Evolutionary conservation across 2,797 vertebrate species (phyloP), one percentile per base, ranked within the genome.

Genomic region (Leontopithecus rosalia): DNA sequence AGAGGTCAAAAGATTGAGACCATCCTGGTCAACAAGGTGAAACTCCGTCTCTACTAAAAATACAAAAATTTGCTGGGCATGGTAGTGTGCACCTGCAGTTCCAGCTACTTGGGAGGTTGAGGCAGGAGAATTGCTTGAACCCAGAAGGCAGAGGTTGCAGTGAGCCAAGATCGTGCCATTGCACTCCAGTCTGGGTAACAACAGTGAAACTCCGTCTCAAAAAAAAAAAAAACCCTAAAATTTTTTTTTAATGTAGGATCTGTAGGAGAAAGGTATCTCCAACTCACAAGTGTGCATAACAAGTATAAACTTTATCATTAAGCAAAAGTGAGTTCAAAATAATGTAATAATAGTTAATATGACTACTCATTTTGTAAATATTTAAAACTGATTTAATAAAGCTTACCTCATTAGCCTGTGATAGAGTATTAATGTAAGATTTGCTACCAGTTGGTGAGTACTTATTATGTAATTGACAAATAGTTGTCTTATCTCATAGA

Each of bases 341-440:
- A 48, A 79, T 73, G 9, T 7, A 91, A 79, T n/a, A 84, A 91
- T 88, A 61, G 13, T 75, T 95, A 77, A 72, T 85, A 61, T 88
- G 14, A 82, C 15, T 39, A 55, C 70, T 46, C 7, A 80, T 19
- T 87, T 83, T 92, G 86, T 17, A 57, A 67, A 88, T 50, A 14
- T 61, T 95, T 28, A 77, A 80, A 92, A 91, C 2, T 79, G 30
- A 81, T 43, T 90, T 91, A 94, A 55, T 72, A 85, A 75, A 94
- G n/a, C 15, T 84, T 91, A 58, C 15, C 4, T 96, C 39, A 57
- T 28, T 94, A 28, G 13, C 4, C 73, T 90, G 20, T 73, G 39
- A 87, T 55, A 80, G 11, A 83, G 1, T 73, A 57, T n/a, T 57
- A 82, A 55, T 33, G 84, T 58, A 92, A 55, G 61, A 80, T 43